phyloP scores from a whole-genome alignment of 1,140 invertebrate species.

The Oscheius sp. region DNA sequence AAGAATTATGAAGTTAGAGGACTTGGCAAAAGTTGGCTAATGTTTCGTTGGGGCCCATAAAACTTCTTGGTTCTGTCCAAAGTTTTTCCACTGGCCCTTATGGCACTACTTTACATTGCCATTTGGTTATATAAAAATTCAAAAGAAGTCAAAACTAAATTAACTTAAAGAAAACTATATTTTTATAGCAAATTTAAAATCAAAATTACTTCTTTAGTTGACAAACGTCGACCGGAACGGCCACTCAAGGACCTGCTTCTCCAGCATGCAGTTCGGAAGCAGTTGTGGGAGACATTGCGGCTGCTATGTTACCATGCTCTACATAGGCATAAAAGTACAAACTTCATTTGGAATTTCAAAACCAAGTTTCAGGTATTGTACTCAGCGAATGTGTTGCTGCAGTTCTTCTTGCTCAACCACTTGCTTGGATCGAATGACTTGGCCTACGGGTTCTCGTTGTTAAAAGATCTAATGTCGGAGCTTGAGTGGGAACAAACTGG shows the following conservation, averaged over 20 bases:
- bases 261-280: conserved; percentile 42
- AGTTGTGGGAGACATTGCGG: conserved; percentile 57
- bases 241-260: conserved; percentile 45
- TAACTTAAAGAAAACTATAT: too few species aligned
- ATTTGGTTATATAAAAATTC: too few species aligned
- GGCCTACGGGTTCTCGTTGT: conserved; percentile 58
- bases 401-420: conserved; percentile 60
- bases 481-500: conserved; percentile 61
- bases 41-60: too few species aligned
- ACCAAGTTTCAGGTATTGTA: conserved; percentile 50
- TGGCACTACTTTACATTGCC: too few species aligned
- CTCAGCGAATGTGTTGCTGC: conserved; percentile 58
- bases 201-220: conserved; percentile 55
- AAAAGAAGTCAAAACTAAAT: too few species aligned
- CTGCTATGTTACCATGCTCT: conserved; percentile 60
- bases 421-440: conserved; percentile 58
- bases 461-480: conserved; percentile 56
- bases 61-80: too few species aligned
- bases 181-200: too few species aligned
- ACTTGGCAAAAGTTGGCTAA: too few species aligned
- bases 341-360: background rate
- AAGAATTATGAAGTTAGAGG: too few species aligned
- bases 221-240: conserved; percentile 56
- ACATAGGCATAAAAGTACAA: conserved; percentile 58
- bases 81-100: too few species aligned